Evolutionary conservation across 2,797 vertebrate species (phyloP).

Genomic region (Esox masquinongy): DNA sequence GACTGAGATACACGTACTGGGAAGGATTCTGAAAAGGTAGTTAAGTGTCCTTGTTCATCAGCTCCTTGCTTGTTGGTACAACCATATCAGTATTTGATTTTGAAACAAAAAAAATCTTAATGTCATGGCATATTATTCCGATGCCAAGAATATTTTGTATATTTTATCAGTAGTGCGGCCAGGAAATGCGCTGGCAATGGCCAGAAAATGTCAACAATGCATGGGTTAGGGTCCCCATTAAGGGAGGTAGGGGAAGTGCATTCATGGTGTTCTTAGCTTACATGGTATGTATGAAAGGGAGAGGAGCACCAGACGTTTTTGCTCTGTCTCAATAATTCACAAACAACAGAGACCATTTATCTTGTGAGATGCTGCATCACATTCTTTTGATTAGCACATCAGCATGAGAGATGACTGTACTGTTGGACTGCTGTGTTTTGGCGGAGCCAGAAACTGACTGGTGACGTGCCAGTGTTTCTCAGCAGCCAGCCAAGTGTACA

Average conservation of each 20-base stretch:
- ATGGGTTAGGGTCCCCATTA: neutral
- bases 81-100: neutral
- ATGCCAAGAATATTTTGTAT: neutral
- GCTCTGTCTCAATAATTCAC: neutral
- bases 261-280: neutral
- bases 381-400: neutral
- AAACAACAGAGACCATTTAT: neutral
- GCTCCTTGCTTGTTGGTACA: neutral
- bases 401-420: neutral
- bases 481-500: conserved; percentile 21
- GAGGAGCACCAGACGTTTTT: neutral
- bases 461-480: conserved; percentile 13
- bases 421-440: conserved; percentile 13
- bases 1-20: neutral
- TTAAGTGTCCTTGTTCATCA: neutral
- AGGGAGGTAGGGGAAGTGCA: neutral
- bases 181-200: neutral
- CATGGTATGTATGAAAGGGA: neutral
- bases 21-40: neutral
- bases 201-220: neutral
- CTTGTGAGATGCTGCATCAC: neutral
- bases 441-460: neutral
- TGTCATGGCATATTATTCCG: neutral
- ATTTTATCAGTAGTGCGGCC: neutral
- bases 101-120: neutral